Base-by-base conservation (phyloP, 1,140 invertebrate genomes). In the Aphelenchoides avenae region DNA sequence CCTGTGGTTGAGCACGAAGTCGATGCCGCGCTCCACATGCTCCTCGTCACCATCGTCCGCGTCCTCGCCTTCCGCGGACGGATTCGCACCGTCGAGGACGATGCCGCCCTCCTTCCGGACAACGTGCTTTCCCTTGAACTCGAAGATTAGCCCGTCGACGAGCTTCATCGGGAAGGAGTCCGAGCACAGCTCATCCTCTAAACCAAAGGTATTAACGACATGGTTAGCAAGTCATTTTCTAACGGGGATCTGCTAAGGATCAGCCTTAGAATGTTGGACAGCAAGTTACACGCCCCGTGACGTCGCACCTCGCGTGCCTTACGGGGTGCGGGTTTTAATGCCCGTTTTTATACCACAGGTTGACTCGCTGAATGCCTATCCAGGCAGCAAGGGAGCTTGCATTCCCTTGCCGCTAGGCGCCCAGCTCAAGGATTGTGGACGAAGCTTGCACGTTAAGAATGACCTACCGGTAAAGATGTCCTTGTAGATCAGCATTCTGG, bases 161-260 rank as follows among this genome's bases (percentile, higher is more conserved):
- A 94, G 79, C 78, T 93, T 91, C 56, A 92, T 85, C 81, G 88
- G 93, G 78, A 90, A 93, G n/a, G 88, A 87, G 80, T 96, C 92
- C 33, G 91, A 91, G 82, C 93, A 93, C 86, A 96, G 90, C 81
- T 96, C 92, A 80, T 96, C 91, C 70, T 89, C 62, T 58, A 44
- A 47, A 47, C 37, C 29, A 47, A 55, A 5, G 24, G 26, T 31
- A 15, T n/a, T 15, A 44, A 24, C 26, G 26, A 43, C 11, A 70
- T 20, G 24, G 15, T 2, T n/a, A 20, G n/a, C 37, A 0, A 40
- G 2, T 22, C 0, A 68, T 0, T 37, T n/a, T n/a, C n/a, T n/a
- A n/a, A n/a, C n/a, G n/a, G n/a, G n/a, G n/a, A n/a, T n/a, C n/a
- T n/a, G n/a, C n/a, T n/a, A n/a, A n/a, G n/a, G n/a, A n/a, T n/a